Conservation (phyloP, 2,888 invertebrate species). For the Cecidostiba fungosa region DNA sequence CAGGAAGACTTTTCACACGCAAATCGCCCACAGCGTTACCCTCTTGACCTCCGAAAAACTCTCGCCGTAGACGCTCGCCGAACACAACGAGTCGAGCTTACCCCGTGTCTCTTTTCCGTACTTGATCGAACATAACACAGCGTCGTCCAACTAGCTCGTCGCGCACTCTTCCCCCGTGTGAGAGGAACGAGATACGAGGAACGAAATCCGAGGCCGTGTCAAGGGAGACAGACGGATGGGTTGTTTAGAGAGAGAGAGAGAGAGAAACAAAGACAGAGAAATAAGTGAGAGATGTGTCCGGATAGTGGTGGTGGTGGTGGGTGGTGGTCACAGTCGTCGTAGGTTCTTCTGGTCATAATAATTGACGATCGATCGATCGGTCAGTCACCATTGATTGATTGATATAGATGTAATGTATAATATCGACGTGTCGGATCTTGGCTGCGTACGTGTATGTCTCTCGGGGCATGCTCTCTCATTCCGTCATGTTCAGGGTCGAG, state of each 20-base stretch:
- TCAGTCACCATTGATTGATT: slow-evolving; percentile 2
- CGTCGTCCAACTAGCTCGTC: too few species aligned
- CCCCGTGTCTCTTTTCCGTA: background rate
- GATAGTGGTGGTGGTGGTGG: background rate
- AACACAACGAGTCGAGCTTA: background rate
- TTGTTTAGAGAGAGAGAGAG: background rate
- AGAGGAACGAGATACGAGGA: background rate
- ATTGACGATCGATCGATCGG: background rate
- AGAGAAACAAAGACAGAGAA: background rate
- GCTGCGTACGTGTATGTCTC: slow-evolving; percentile 37
- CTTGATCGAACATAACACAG: background rate
- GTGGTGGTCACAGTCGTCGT: slow-evolving; percentile 1
- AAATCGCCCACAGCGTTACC: background rate
- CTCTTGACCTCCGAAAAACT: background rate
- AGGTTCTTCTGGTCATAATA: slow-evolving; percentile 6
- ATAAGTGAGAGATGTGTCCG: background rate
- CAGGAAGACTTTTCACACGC: background rate
- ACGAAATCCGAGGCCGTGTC: background rate
- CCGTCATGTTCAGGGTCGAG: slow-evolving; percentile 79
- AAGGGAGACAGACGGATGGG: background rate
- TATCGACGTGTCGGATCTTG: slow-evolving; percentile 33
- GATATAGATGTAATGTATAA: background rate
- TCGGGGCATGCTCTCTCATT: slow-evolving; percentile 52
- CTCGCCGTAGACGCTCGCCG: background rate
- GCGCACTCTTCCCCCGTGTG: too few species aligned